These are phyloP conservation scores for Aromia moschata DNA, from an alignment of 2,888 invertebrate genomes.

Conservation along the genomic window DNA sequence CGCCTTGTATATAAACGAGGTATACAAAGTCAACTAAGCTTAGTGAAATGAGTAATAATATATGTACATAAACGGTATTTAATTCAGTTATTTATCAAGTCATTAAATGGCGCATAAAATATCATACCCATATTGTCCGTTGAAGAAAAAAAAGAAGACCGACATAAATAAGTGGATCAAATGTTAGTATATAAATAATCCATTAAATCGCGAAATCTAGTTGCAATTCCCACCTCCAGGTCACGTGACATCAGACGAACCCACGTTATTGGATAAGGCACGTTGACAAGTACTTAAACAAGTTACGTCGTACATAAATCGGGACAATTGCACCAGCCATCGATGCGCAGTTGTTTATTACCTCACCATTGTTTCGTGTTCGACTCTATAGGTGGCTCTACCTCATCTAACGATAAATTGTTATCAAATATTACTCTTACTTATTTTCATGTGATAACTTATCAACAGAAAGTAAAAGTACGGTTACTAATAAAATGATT, in stretches of 20 bases:
- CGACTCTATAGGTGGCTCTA: conserved; percentile 56
- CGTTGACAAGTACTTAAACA: conserved; percentile 49
- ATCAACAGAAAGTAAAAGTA: no score
- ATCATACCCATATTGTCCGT: not conserved
- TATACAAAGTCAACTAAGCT: no score
- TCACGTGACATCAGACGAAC: conserved; percentile 46
- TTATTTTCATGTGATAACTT: no score
- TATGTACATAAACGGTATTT: no score
- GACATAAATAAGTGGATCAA: conserved; percentile 23
- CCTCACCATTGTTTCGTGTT: conserved; percentile 48
- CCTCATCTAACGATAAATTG: conserved; percentile 26
- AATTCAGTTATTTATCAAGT: no score
- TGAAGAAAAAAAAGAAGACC: conserved; percentile 5
- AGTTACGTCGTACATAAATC: conserved; percentile 44
- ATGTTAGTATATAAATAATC: conserved; percentile 30
- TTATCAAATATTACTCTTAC: no score
- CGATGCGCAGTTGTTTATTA: conserved; percentile 55
- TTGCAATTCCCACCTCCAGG: conserved; percentile 50
- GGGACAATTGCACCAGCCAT: conserved; percentile 55
- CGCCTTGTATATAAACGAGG: no score
- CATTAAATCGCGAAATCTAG: conserved; percentile 19
- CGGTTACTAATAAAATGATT: no score
- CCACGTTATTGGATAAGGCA: conserved; percentile 49
- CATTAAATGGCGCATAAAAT: not conserved
- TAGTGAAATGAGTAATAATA: no score